Evolutionary conservation across 2,888 invertebrate genomes (phyloP).

Genomic region (Hedya salicella): DNA sequence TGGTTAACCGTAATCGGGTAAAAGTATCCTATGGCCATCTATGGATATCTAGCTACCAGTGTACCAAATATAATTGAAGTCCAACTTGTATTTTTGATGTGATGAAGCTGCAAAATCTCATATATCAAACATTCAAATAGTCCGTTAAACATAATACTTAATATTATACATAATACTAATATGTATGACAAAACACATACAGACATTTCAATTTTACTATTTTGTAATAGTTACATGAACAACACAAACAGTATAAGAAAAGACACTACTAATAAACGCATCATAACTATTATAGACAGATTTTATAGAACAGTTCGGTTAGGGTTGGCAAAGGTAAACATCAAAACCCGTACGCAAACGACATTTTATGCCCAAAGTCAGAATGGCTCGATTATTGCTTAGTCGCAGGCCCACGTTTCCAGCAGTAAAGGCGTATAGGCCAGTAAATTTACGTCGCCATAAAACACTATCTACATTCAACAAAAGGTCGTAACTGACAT

Average conservation of each 20-base stretch:
- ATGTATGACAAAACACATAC: too few species aligned
- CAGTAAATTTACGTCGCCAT: slow-evolving; percentile 32
- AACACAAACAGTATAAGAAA: neutral
- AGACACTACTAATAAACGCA: neutral
- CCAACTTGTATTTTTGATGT: too few species aligned
- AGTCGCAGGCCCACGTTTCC: slow-evolving; percentile 11
- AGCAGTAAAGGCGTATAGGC: slow-evolving; percentile 16
- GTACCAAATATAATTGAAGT: too few species aligned
- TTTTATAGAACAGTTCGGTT: neutral
- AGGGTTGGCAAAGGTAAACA: neutral
- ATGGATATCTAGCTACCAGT: too few species aligned
- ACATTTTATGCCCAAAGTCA: slow-evolving; percentile 15
- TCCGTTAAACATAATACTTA: too few species aligned
- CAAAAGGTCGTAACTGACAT: slow-evolving; percentile 2
- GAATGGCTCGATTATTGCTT: slow-evolving; percentile 2
- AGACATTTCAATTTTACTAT: too few species aligned
- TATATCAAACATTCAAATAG: too few species aligned
- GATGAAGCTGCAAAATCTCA: too few species aligned
- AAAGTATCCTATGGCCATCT: too few species aligned
- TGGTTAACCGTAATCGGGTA: too few species aligned
- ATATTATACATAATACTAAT: too few species aligned
- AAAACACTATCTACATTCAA: neutral
- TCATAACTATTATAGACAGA: neutral
- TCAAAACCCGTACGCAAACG: neutral
- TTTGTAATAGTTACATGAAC: too few species aligned